Conservation (phyloP, 1,140 invertebrate genomes). For the Lysiphlebus fabarum region DNA sequence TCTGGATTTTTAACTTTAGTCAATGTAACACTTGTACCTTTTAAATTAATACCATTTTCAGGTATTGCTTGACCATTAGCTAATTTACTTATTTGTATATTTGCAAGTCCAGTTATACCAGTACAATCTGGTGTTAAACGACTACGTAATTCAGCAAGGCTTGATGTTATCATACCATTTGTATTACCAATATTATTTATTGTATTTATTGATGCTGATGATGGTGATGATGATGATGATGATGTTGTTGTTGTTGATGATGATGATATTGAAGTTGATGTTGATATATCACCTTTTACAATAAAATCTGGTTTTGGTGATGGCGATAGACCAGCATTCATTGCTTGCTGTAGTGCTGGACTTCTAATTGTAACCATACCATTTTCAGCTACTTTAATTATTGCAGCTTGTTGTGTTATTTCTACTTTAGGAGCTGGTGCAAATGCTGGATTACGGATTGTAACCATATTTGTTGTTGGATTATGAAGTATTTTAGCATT, state of each 20-base stretch:
- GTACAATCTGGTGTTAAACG: conserved; percentile 42
- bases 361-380: conserved; percentile 80
- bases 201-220: conserved; percentile 11
- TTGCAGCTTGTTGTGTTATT: conserved; percentile 58
- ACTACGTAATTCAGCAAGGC: conserved; percentile 43
- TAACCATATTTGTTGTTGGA: conserved; percentile 67
- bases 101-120: conserved; percentile 42
- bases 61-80: conserved; percentile 51
- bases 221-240: conserved; percentile 26
- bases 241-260: conserved; percentile 24
- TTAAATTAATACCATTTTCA: conserved; percentile 50
- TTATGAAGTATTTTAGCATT: conserved; percentile 49
- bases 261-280: no score
- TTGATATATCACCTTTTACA: conserved; percentile 42
- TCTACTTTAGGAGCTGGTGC: conserved; percentile 57
- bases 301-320: conserved; percentile 50
- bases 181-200: conserved; percentile 27
- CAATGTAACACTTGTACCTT: conserved; percentile 50
- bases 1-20: conserved; percentile 44
- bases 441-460: conserved; percentile 68
- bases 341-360: conserved; percentile 58
- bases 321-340: conserved; percentile 48
- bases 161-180: conserved; percentile 40
- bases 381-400: conserved; percentile 66
- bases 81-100: conserved; percentile 53